phyloP scores from a whole-genome alignment of 1,140 invertebrate genomes.

The Drosophila cardini region DNA sequence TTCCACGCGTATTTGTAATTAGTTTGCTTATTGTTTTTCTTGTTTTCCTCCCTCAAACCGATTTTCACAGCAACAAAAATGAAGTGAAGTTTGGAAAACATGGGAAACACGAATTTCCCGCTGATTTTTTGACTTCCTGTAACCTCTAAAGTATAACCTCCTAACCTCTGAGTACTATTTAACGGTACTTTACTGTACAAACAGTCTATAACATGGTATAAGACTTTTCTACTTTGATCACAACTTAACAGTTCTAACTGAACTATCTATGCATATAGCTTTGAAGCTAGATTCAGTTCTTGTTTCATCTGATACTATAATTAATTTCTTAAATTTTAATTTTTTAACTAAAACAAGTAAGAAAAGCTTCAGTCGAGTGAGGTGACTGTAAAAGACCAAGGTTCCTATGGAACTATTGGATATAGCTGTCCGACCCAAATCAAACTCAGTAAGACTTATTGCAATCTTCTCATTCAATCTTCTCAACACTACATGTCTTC shows the following conservation, averaged over 20 bases:
- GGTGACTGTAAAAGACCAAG: no score
- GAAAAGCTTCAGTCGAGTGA: no score
- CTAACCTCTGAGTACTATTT: constrained; percentile 7
- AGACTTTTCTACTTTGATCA: not conserved
- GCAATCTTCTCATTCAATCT: no score
- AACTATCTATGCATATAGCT: no score
- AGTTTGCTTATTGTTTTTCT: constrained; percentile 74
- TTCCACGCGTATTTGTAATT: constrained; percentile 82
- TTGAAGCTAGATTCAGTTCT: no score
- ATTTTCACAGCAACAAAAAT: constrained; percentile 11
- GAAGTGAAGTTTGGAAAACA: not conserved
- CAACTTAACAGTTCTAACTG: not conserved
- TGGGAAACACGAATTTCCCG: not conserved
- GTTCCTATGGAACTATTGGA: no score
- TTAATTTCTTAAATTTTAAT: no score
- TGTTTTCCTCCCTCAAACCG: constrained; percentile 43
- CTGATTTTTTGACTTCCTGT: not conserved
- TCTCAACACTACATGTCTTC: no score
- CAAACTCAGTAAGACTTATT: no score
- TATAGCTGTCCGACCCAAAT: no score
- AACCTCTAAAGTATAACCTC: not conserved
- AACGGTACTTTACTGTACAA: not conserved
- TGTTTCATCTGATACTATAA: no score
- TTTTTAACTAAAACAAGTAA: no score
- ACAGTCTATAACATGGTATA: not conserved